phyloP scores from a whole-genome alignment of 2,797 vertebrate genomes.

The Prionace glauca region DNA sequence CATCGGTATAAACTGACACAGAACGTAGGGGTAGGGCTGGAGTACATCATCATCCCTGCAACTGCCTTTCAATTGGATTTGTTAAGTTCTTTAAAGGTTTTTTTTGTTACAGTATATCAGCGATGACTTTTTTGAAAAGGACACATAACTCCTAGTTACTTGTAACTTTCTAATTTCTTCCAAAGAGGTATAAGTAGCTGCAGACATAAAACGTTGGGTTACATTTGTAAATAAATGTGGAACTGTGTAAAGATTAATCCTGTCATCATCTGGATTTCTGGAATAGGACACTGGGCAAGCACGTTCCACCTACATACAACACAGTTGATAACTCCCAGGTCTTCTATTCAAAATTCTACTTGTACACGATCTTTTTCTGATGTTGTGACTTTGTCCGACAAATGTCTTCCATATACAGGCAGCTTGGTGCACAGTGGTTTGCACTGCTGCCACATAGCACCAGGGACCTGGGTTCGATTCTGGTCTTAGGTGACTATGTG shows the following conservation, averaged over 20 bases:
- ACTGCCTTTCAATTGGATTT: not conserved
- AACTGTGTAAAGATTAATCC: not conserved
- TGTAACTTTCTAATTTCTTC: not conserved
- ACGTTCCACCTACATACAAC: not conserved
- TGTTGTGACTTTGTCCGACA: not conserved
- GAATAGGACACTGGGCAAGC: not conserved
- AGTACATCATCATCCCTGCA: not conserved
- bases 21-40: too few species aligned
- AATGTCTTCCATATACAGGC: not conserved
- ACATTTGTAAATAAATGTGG: not conserved
- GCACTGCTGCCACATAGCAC: too few species aligned
- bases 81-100: not conserved
- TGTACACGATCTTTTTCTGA: not conserved
- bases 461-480: too few species aligned
- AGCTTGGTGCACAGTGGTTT: too few species aligned
- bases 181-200: not conserved
- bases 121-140: not conserved
- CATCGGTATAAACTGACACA: not conserved
- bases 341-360: not conserved
- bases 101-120: not conserved
- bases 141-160: not conserved
- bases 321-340: not conserved
- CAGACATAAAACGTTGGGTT: not conserved
- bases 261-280: not conserved
- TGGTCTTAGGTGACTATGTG: too few species aligned